phyloP scores from a whole-genome alignment of 2,113 vertebrate genomes.

The Amazona guildingii region DNA sequence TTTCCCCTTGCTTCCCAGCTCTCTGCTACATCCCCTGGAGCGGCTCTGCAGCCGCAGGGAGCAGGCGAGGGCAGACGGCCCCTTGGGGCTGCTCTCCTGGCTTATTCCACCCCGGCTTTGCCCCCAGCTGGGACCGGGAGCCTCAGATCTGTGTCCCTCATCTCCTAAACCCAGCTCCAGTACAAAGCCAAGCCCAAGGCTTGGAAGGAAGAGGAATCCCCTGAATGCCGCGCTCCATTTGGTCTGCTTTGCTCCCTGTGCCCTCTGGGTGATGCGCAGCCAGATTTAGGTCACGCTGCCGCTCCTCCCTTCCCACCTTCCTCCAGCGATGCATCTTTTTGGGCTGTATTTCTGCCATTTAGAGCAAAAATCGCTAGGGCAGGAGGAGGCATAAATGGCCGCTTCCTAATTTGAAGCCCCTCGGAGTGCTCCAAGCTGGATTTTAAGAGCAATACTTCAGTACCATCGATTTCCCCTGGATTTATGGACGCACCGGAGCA shows the following conservation, averaged over 20 bases:
- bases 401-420: neutral
- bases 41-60: fast-evolving
- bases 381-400: neutral
- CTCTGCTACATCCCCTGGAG: neutral
- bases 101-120: neutral
- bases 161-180: slow-evolving; percentile 4
- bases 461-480: neutral
- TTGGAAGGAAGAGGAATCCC: slow-evolving; percentile 18
- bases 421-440: neutral
- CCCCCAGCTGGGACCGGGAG: neutral
- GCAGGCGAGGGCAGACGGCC: neutral
- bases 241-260: slow-evolving; percentile 24
- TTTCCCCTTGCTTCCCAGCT: neutral
- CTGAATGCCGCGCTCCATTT: neutral
- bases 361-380: neutral
- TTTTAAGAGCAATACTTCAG: neutral
- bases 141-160: neutral
- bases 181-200: slow-evolving; percentile 53
- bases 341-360: neutral
- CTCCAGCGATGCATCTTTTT: neutral
- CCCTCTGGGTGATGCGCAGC: slow-evolving; percentile 1
- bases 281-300: neutral
- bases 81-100: neutral
- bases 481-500: neutral
- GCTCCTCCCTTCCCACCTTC: neutral